These are phyloP conservation scores for Drosophila falleni DNA, from an alignment of 2,888 invertebrate genomes.

Conservation along the genomic window DNA sequence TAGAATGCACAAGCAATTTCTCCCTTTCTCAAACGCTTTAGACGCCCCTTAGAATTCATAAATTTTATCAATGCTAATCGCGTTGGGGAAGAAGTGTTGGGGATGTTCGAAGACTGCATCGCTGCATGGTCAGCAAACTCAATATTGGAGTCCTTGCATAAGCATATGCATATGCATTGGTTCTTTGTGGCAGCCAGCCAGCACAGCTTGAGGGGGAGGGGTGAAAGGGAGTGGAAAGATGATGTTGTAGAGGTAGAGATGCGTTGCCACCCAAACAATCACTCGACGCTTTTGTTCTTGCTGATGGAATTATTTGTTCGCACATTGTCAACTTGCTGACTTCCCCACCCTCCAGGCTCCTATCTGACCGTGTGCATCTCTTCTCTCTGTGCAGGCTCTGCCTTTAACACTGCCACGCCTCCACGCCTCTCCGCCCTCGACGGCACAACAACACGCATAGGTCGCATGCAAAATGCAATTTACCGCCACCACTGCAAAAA, in stretches of 20 bases:
- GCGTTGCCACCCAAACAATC: constrained; percentile 75
- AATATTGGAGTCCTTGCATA: constrained; percentile 39
- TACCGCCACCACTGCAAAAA: constrained; percentile 63
- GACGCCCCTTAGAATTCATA: constrained; percentile 65
- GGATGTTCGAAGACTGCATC: constrained; percentile 54
- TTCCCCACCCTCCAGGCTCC: constrained; percentile 36
- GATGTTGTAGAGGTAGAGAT: constrained; percentile 24
- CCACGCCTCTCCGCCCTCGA: too few relatives aligned
- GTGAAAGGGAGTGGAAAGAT: background rate
- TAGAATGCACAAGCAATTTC: background rate
- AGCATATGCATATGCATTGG: constrained; percentile 44
- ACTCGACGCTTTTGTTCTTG: constrained; percentile 82
- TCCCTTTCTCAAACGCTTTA: background rate
- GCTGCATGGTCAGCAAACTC: constrained; percentile 38
- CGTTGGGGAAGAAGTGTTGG: constrained; percentile 23
- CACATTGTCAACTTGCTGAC: constrained; percentile 81
- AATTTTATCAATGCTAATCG: constrained; percentile 79
- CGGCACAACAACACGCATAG: constrained; percentile 18
- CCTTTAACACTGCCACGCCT: constrained; percentile 39
- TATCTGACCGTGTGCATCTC: constrained; percentile 63
- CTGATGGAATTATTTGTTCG: constrained; percentile 84
- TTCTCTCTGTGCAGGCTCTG: constrained; percentile 48
- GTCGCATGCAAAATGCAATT: constrained; percentile 74
- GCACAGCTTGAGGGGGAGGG: constrained; percentile 1
- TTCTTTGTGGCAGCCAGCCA: constrained; percentile 38